Conservation (phyloP, 2,113 vertebrate genomes). For the Grallaria varia region DNA sequence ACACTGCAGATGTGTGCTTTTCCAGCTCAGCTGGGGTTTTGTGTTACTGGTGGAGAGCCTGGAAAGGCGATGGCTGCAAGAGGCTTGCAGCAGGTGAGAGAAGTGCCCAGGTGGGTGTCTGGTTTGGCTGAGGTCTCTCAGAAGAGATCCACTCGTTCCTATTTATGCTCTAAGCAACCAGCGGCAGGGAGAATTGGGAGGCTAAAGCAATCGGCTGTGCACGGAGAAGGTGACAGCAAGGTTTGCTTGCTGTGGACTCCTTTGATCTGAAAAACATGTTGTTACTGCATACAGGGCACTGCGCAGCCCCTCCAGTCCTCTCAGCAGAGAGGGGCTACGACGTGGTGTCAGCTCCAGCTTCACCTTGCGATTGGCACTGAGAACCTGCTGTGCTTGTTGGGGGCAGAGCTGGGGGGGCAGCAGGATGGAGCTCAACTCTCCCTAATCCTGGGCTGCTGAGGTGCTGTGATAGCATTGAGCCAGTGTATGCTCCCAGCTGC, state of each 20-base stretch:
- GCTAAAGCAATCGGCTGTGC: background rate
- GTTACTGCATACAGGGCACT: rapidly evolving
- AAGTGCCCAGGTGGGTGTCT: rapidly evolving
- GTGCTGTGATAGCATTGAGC: slow-evolving; percentile 2
- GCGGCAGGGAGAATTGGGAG: background rate
- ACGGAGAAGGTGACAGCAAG: rapidly evolving
- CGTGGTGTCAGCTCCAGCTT: background rate
- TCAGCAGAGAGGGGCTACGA: background rate
- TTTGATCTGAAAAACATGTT: background rate
- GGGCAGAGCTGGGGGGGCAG: background rate
- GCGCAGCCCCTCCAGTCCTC: background rate
- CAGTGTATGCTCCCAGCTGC: background rate
- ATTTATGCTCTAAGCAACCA: background rate
- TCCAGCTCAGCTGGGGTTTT: background rate
- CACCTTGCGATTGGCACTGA: rapidly evolving
- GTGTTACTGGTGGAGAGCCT: background rate
- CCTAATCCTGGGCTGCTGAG: background rate
- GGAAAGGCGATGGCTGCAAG: background rate
- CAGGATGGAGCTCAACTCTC: background rate
- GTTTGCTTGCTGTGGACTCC: background rate
- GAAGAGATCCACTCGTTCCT: background rate
- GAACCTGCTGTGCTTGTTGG: background rate
- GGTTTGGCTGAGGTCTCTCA: background rate
- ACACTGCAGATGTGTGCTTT: slow-evolving; percentile 42
- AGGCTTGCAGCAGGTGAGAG: background rate